phyloP scores from a whole-genome alignment of 2,888 invertebrate species.

The Eudemis profundana region DNA sequence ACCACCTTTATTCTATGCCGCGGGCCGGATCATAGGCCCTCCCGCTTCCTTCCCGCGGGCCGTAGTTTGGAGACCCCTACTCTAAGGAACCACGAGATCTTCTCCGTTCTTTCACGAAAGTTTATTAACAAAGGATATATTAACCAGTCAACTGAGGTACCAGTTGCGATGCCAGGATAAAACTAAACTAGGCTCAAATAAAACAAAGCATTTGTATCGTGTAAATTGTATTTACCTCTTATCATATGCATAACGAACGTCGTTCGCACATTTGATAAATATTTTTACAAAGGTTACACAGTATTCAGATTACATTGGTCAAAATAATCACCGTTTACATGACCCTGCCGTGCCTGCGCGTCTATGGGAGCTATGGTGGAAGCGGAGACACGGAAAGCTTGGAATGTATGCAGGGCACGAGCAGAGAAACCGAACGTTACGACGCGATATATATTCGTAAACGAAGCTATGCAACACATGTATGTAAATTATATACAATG shows the following conservation, averaged over 20 bases:
- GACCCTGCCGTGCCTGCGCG: conserved; percentile 25
- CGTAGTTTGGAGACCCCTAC: no score
- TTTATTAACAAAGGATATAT: no score
- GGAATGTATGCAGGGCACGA: conserved; percentile 68
- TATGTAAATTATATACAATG: conserved; percentile 77
- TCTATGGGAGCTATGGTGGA: neutral
- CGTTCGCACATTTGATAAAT: conserved; percentile 77
- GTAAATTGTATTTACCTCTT: conserved; percentile 85
- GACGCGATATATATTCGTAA: conserved; percentile 52
- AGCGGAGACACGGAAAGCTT: conserved; percentile 60
- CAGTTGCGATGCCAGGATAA: neutral
- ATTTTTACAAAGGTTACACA: conserved; percentile 83
- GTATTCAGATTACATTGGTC: conserved; percentile 83
- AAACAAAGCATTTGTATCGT: conserved; percentile 71
- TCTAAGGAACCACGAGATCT: no score
- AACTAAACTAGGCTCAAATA: conserved; percentile 53
- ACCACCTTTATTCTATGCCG: no score
- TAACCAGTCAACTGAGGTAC: no score
- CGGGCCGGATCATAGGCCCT: no score
- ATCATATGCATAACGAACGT: conserved; percentile 79
- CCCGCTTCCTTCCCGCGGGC: no score
- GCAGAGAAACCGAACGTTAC: conserved; percentile 44
- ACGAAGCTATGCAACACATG: conserved; percentile 76
- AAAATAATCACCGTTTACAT: conserved; percentile 72
- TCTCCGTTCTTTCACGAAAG: no score